Percentiles rank a stretch among this genome's conserved stretches.
phyloP scores from a whole-genome alignment of 2,113 vertebrate species.

The Mus spicilegus region DNA sequence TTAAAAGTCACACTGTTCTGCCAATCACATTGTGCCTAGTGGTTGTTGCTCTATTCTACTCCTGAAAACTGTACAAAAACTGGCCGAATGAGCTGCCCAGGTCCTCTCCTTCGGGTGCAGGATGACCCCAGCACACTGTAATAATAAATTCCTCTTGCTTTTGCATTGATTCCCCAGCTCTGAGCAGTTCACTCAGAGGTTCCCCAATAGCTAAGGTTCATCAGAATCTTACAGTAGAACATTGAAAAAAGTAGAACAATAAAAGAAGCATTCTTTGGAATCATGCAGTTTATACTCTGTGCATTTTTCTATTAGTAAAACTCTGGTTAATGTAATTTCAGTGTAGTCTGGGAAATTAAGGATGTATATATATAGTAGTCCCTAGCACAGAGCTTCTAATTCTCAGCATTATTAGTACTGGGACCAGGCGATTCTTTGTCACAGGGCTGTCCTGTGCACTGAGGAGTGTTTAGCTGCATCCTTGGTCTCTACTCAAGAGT shows the following conservation, averaged over 20 bases:
- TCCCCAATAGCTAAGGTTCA: no score
- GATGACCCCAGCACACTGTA: no score
- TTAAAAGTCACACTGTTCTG: no score
- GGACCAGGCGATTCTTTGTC: neutral
- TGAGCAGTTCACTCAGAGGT: no score
- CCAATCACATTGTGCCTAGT: no score
- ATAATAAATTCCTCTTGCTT: no score
- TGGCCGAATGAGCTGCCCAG: no score
- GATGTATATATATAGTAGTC: neutral
- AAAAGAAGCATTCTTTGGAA: neutral
- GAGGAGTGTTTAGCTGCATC: neutral
- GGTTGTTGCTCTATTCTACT: no score
- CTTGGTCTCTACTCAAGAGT: neutral
- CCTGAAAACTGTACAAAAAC: no score
- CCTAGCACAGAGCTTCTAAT: neutral
- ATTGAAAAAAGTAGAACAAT: neutral
- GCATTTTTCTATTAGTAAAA: neutral
- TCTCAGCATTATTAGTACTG: neutral
- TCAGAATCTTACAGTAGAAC: neutral
- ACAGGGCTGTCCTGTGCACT: neutral
- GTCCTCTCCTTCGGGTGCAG: no score
- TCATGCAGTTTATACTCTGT: neutral
- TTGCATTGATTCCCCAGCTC: no score
- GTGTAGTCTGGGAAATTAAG: neutral
- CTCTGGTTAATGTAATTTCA: constrained; percentile 17